A percentile compares a stretch with the other conserved stretches of the same genome.
These are phyloP conservation scores for Oenanthe melanoleuca DNA, from an alignment of 2,113 vertebrate genomes.

Conservation along the genomic window DNA sequence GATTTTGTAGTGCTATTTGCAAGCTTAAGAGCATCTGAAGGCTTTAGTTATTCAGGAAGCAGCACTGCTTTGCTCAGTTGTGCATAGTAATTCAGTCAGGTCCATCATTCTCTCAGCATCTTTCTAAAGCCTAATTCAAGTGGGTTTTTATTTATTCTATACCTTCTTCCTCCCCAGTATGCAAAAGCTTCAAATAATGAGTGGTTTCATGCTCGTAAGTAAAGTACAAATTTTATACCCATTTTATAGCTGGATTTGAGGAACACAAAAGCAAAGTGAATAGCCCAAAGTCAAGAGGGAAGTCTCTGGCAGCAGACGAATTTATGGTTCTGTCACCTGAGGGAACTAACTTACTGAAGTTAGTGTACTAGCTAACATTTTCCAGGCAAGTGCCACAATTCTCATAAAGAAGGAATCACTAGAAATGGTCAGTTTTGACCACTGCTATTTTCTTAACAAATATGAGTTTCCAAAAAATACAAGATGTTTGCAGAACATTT, in stretches of 20 bases:
- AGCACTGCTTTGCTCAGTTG: background rate
- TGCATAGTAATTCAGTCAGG: background rate
- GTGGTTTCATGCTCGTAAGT: background rate
- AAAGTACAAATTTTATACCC: background rate
- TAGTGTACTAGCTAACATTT: background rate
- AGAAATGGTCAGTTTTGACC: background rate
- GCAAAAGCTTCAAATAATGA: background rate
- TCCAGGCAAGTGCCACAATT: background rate
- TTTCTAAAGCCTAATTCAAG: background rate
- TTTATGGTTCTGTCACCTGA: background rate
- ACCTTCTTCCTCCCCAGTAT: background rate
- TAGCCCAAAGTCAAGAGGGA: background rate
- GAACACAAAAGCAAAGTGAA: background rate
- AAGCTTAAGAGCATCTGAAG: background rate
- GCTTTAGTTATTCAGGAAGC: background rate
- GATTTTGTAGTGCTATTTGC: background rate
- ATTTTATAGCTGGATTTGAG: background rate
- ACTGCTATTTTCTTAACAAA: background rate
- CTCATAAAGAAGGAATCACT: background rate
- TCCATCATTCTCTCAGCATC: background rate
- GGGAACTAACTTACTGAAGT: background rate
- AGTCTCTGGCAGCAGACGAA: background rate
- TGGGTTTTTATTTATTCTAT: background rate
- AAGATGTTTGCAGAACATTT: background rate
- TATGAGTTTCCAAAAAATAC: background rate